A percentile compares a stretch with the other conserved stretches of the same genome.
phyloP scores from a whole-genome alignment of 2,888 invertebrate genomes.

The Homarus gammarus region DNA sequence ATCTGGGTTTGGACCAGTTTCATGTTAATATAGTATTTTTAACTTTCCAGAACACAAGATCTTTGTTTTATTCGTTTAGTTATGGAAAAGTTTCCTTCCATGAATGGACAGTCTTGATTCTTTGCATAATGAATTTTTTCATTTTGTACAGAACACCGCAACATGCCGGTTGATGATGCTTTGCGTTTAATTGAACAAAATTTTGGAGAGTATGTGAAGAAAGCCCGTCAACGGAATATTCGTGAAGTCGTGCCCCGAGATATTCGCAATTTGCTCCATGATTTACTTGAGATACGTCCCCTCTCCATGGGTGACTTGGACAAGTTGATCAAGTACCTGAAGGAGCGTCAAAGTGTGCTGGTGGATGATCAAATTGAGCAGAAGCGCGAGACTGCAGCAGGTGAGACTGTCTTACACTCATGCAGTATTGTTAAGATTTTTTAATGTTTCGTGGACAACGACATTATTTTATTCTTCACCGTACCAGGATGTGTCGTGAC shows the following conservation, averaged over 20 bases:
- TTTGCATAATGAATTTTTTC: slow-evolving; percentile 52
- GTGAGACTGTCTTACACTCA: slow-evolving; percentile 55
- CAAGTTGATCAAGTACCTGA: slow-evolving; percentile 75
- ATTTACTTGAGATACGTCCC: slow-evolving; percentile 73
- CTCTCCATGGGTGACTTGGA: slow-evolving; percentile 75
- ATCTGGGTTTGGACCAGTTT: neutral
- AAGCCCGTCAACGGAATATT: slow-evolving; percentile 72
- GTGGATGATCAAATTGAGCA: slow-evolving; percentile 76
- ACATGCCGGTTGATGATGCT: slow-evolving; percentile 97
- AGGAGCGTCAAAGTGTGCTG: slow-evolving; percentile 74
- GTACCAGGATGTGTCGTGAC: neutral
- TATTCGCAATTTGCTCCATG: slow-evolving; percentile 74
- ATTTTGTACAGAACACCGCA: slow-evolving; percentile 88
- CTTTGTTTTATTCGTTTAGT: slow-evolving; percentile 27
- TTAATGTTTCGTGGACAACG: slow-evolving; percentile 9
- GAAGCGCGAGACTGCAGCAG: slow-evolving; percentile 75
- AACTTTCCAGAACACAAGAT: slow-evolving; percentile 7
- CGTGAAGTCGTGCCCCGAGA: slow-evolving; percentile 74
- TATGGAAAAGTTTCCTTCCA: slow-evolving; percentile 29
- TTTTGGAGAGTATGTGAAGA: slow-evolving; percentile 82
- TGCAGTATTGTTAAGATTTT: neutral
- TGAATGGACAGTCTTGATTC: slow-evolving; percentile 21
- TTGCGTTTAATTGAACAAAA: slow-evolving; percentile 88
- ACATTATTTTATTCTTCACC: neutral
- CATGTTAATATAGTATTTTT: slow-evolving; percentile 3